Evolutionary conservation across 2,113 vertebrate species (phyloP), one percentile per base, ranked within the genome.

Genomic region (Ibidorhyncha struthersii): DNA sequence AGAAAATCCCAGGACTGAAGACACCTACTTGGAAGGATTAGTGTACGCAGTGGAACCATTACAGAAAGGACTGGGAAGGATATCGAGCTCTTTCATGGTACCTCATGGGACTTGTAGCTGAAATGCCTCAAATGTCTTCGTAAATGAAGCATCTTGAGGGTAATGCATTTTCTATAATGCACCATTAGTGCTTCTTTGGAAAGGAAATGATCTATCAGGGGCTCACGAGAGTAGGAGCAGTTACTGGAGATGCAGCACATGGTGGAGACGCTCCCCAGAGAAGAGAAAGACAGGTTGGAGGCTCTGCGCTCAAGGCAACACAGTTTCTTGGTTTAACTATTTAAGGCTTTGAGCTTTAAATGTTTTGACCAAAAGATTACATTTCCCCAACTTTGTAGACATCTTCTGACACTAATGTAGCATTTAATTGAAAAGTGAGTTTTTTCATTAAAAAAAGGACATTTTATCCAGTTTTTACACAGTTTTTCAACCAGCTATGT

Each of bases 21-120:
- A 81, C 56, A 87, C 52, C 81, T 88, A n/a, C 79, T 92, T 82
- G 82, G 86, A 92, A 95, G 45, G 71, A 95, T 90, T 87, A 87
- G 22, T 66, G 50, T 70, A 73, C 3, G 0, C 55, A 77, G 59
- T 59, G 70, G 69, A 91, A 96, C 56, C 36, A 49, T 71, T 91
- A 83, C 71, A 94, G 59, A 95, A 79, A 65, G 43, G 56, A 65
- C 45, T 74, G 76, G 80, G 19, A 61, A 84, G 52, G 34, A 47
- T 90, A 90, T 47, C 4, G 8, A 92, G 65, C 36, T 86, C 56
- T 89, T 92, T 63, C 59, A 19, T 38, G 20, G 47, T 30, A 67
- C 14, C 63, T 84, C 71, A 25, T 1, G 17, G 47, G 72, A 90
- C 43, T 55, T 84, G 55, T 23, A 89, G 30, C 15, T 82, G 47